These are phyloP conservation scores for Diplazon laetatorius DNA, from an alignment of 2,888 invertebrate genomes.

Conservation along the genomic window DNA sequence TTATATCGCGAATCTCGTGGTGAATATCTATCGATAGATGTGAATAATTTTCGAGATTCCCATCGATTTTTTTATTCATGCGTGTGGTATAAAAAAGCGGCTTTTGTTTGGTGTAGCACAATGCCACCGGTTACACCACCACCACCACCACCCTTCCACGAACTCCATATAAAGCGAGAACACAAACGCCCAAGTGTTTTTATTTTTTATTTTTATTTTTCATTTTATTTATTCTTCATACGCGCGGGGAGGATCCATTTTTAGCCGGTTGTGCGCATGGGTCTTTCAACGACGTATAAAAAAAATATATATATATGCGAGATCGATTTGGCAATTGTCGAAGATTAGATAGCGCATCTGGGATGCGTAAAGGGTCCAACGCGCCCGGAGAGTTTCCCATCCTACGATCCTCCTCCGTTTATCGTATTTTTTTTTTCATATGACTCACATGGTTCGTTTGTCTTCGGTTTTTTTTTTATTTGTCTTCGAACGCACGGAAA, in stretches of 20 bases:
- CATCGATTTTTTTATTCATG: slow-evolving; percentile 57
- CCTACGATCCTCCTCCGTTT: neutral
- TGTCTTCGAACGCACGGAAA: slow-evolving; percentile 27
- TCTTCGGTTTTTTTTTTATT: no score
- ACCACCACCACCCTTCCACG: no score
- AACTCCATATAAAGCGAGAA: slow-evolving; percentile 51
- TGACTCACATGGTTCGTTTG: slow-evolving; percentile 21
- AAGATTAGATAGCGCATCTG: slow-evolving; percentile 64
- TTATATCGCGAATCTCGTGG: slow-evolving; percentile 17
- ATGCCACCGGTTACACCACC: slow-evolving; percentile 40
- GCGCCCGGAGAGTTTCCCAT: slow-evolving; percentile 17
- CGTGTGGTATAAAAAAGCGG: slow-evolving; percentile 40
- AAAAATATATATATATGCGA: slow-evolving; percentile 57
- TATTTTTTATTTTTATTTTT: slow-evolving; percentile 13
- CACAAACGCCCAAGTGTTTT: slow-evolving; percentile 36
- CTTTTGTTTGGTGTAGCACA: slow-evolving; percentile 59
- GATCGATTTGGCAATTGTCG: slow-evolving; percentile 65
- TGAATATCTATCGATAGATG: slow-evolving; percentile 58
- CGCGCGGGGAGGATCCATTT: slow-evolving; percentile 37
- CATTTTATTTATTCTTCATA: slow-evolving; percentile 2
- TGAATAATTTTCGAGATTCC: slow-evolving; percentile 58
- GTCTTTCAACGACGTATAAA: slow-evolving; percentile 48
- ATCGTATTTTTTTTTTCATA: slow-evolving; percentile 1
- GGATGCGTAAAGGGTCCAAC: slow-evolving; percentile 51
- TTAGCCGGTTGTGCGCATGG: slow-evolving; percentile 46